These are phyloP conservation scores for Halocynthia roretzi DNA, from an alignment of 23 tunicate genomes.

Conservation along the genomic window DNA sequence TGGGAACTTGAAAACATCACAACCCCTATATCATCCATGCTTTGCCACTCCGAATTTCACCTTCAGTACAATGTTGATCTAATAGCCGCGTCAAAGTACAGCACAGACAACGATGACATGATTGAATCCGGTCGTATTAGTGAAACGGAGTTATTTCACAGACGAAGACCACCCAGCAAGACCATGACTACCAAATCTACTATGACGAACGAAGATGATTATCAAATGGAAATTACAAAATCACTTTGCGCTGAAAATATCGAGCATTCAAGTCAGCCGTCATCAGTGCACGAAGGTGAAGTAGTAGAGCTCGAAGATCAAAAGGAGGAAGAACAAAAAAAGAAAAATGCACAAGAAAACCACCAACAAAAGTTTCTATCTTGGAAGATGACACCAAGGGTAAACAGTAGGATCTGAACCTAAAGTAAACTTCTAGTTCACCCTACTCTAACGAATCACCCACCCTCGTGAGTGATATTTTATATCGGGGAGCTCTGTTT, in stretches of 20 bases:
- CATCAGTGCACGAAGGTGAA: conserved; percentile 25
- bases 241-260: conserved; percentile 28
- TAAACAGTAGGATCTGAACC: conserved; percentile 3
- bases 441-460: background rate
- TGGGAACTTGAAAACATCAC: too few species aligned
- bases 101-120: too few species aligned
- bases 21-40: too few species aligned
- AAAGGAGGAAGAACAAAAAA: conserved; percentile 27
- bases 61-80: too few species aligned
- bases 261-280: conserved; percentile 25
- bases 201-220: conserved; percentile 92
- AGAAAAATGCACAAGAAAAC: conserved; percentile 1
- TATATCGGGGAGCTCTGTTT: too few species aligned
- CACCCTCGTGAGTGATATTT: too few species aligned
- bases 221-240: conserved; percentile 60
- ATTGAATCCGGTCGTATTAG: too few species aligned
- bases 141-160: background rate
- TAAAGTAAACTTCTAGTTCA: background rate
- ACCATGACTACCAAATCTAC: conserved; percentile 82
- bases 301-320: conserved; percentile 19
- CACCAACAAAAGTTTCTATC: conserved; percentile 48
- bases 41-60: too few species aligned
- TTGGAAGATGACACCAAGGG: conserved; percentile 89
- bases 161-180: conserved; percentile 38
- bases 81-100: too few species aligned